Percentiles rank a stretch among this genome's conserved stretches.
Conservation (phyloP, 2,113 vertebrate species). For the Zosterops hypoxanthus region DNA sequence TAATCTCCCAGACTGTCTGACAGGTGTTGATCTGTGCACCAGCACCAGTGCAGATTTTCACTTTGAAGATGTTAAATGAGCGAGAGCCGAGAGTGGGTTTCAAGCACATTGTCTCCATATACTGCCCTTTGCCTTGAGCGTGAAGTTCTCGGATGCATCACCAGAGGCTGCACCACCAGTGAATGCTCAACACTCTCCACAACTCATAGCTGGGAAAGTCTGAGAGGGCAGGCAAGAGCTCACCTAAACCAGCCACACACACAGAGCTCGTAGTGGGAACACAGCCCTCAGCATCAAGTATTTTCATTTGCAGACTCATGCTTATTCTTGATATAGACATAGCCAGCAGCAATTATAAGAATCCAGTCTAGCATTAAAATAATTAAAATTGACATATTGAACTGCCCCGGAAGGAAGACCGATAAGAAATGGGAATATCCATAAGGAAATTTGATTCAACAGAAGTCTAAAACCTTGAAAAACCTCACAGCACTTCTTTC, state of each 20-base stretch:
- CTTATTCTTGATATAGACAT: not conserved
- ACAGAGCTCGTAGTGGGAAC: not conserved
- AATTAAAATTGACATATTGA: not conserved
- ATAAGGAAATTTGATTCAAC: not conserved
- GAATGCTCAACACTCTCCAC: not conserved
- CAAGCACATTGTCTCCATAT: not conserved
- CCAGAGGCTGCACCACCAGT: not conserved
- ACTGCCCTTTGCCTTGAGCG: not conserved
- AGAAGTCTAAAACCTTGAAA: not conserved
- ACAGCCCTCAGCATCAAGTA: not conserved
- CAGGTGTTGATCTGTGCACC: constrained; percentile 30
- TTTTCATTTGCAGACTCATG: not conserved
- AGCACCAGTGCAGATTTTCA: not conserved
- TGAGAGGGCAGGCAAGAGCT: not conserved
- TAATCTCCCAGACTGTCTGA: constrained; percentile 15
- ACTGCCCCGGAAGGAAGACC: not conserved
- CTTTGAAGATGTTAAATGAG: constrained; percentile 19
- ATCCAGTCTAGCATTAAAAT: not conserved
- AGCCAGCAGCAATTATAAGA: not conserved
- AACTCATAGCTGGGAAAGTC: not conserved
- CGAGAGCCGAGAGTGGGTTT: not conserved
- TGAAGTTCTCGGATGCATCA: not conserved
- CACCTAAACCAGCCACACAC: not conserved
- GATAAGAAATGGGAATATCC: not conserved
- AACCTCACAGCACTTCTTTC: not conserved